phyloP scores from a whole-genome alignment of 2,113 vertebrate genomes.

The Tympanuchus pallidicinctus region DNA sequence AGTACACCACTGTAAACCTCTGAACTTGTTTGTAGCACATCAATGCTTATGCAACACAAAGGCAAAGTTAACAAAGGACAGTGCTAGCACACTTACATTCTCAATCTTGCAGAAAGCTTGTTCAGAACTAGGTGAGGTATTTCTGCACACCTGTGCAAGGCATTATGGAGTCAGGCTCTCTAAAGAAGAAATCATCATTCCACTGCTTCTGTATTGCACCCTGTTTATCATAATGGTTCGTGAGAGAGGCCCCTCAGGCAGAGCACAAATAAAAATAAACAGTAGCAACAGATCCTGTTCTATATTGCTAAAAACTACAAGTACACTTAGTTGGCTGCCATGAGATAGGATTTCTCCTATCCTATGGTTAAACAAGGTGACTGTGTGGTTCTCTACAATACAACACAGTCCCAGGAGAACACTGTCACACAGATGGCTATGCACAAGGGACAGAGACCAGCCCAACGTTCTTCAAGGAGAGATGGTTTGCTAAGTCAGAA shows the following conservation, averaged over 20 bases:
- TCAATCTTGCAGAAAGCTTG: neutral
- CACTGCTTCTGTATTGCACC: neutral
- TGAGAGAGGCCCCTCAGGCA: neutral
- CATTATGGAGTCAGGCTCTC: neutral
- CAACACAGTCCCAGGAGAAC: neutral
- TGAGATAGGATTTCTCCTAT: neutral
- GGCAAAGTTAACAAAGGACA: neutral
- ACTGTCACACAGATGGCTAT: neutral
- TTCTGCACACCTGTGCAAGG: neutral
- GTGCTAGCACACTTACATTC: accelerated
- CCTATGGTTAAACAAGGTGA: neutral
- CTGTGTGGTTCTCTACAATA: neutral
- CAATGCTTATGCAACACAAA: neutral
- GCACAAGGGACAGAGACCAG: neutral
- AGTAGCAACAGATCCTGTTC: neutral
- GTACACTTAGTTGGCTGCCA: neutral
- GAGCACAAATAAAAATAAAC: neutral
- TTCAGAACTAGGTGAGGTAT: neutral
- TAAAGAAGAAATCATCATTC: neutral
- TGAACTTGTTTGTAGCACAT: neutral
- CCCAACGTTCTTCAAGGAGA: neutral
- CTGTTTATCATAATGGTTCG: neutral
- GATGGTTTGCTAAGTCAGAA: neutral
- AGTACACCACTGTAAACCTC: neutral
- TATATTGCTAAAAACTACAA: neutral